Evolutionary conservation across 23 tunicate genomes (phyloP), one percentile per base, ranked within the genome.

Genomic region (Diplosoma virens): DNA sequence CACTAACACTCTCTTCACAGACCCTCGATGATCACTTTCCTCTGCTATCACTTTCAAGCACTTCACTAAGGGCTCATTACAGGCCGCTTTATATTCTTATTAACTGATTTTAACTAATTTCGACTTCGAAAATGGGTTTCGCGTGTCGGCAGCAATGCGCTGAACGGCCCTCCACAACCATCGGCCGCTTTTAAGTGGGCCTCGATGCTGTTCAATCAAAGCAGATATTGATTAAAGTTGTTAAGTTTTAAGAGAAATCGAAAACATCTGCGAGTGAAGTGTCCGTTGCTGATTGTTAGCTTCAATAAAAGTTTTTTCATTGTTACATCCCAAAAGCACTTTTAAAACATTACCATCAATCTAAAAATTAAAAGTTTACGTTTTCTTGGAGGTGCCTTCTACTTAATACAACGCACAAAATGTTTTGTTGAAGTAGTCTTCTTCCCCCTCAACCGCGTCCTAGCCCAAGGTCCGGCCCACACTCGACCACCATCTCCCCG

Each of bases 191-290:
- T 53, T 34, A 68, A 68, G 75, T 68, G 75, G 3, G 3, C 24
- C 26, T 22, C 14, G 23, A 3, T 36, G 37, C 37, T 68, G 61
- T 72, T 72, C 78, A 7, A 50, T 72, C 14, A 72, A 47, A 21
- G 3, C 33, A 20, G 54, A 47, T 72, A 72, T 72, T 61, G 78
- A 72, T 72, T 48, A 47, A 47, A 47, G 75, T 48, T 35, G 75
- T 68, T 37, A 68, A 68, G 53, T 68, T 68, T 68, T 68, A 28
- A 37, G 75, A 21, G 23, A 35, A 68, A 3, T 28, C 29, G 54
- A 33, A 47, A 72, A 72, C 78, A 72, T 72, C 78, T 72, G 78
- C 28, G n/a, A 34, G 7, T 67, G 69, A 21, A 67, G 74, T 67
- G 52, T 11, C 14, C 74, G 11, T 18, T 21, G 25, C 52, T 2